Base-by-base conservation (phyloP, 2,797 vertebrate genomes). In the Thalassophryne amazonica region DNA sequence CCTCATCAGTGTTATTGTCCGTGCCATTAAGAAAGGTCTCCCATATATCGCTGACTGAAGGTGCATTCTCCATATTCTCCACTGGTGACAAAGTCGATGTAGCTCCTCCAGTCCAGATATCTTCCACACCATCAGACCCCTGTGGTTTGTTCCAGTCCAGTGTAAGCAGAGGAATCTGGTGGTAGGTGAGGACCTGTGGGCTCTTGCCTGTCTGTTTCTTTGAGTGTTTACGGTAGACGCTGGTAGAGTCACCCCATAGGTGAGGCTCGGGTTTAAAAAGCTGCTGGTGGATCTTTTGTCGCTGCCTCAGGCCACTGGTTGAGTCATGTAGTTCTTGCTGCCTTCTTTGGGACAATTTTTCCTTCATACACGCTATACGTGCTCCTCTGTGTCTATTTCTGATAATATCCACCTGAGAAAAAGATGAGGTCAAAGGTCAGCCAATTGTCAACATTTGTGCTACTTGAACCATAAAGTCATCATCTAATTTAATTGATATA, bases 101-200 rank as follows among this genome's bases (percentile, higher is more conserved):
- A 7, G n/a, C 11, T 50, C 24, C 43, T 28, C 35, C 43, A 6
- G 18, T 55, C 72, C 66, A 69, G 19, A 60, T 38, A 39, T 84
- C 56, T 8, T 60, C 42, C 30, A 7, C 15, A 5, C 79, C 49
- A 32, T 43, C 36, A 11, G 15, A 19, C 17, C 38, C 53, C 17
- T 40, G 48, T 10, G 46, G 15, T 35, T 56, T 64, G 48, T 76
- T 78, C 81, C 85, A 89, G 53, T 90, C 85, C 61, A 86, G 58
- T 1, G 76, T 77, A 10, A 79, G 60, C 48, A 87, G 71, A 29
- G 88, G 88, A 43, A 88, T 89, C 60, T 88, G 83, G 40, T 89
- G 84, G 58, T 88, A 85, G 11, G 69, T 88, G 53, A 84, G 80
- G 20, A 85, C 62, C 23, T 57, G 73, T 2, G 58, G 62, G 17